These are phyloP conservation scores for Hippocampus mohnikei DNA, from an alignment of 2,113 vertebrate species.

Conservation along the genomic window DNA sequence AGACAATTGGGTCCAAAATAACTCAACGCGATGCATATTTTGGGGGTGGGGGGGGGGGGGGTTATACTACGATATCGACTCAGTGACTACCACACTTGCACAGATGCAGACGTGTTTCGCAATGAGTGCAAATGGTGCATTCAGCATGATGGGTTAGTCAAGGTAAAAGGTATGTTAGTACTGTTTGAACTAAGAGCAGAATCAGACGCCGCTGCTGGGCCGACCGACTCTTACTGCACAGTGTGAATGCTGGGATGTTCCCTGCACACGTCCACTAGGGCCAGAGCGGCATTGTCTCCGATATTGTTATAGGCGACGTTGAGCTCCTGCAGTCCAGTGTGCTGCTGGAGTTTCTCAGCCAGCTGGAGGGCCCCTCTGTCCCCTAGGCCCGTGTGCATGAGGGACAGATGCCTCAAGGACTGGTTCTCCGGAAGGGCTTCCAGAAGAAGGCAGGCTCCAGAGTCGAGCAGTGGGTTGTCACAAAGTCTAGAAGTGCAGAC, in stretches of 20 bases:
- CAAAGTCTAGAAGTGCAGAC: constrained; percentile 73
- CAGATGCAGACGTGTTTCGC: not conserved
- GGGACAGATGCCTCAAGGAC: constrained; percentile 78
- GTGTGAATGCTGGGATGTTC: constrained; percentile 70
- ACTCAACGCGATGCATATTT: too few relatives aligned
- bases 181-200: not conserved
- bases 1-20: too few relatives aligned
- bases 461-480: constrained; percentile 80
- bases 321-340: constrained; percentile 80
- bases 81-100: not conserved
- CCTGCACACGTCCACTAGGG: constrained; percentile 81
- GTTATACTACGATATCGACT: not conserved
- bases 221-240: constrained; percentile 22
- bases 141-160: not conserved
- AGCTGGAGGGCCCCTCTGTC: constrained; percentile 76
- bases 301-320: constrained; percentile 92
- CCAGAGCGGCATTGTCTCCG: constrained; percentile 77
- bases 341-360: constrained; percentile 71
- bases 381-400: constrained; percentile 85
- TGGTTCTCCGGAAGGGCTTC: constrained; percentile 79
- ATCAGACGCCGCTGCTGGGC: not conserved
- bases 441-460: constrained; percentile 72
- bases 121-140: not conserved
- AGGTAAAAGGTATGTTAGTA: too few relatives aligned
- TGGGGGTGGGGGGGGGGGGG: too few relatives aligned